These are phyloP conservation scores for Varanus salvator DNA, from an alignment of 2,113 vertebrate species.

Conservation along the genomic window DNA sequence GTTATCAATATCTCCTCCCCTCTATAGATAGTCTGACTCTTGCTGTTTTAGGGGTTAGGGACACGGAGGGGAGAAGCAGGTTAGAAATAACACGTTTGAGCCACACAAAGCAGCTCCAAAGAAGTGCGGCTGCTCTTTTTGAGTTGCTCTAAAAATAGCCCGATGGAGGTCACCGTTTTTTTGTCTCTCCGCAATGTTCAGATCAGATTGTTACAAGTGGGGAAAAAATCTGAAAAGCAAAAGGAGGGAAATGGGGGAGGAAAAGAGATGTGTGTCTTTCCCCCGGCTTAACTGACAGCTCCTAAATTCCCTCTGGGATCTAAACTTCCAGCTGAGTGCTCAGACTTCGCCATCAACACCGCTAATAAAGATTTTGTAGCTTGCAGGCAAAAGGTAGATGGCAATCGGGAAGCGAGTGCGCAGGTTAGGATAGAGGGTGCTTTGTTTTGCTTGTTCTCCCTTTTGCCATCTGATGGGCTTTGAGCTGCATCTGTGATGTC, in stretches of 20 bases:
- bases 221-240: not conserved
- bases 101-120: constrained; percentile 43
- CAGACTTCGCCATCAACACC: constrained; percentile 7
- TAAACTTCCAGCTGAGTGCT: constrained; percentile 43
- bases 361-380: not conserved
- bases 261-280: not conserved
- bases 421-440: constrained; percentile 21
- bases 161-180: constrained; percentile 33
- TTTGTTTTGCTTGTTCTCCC: accelerated
- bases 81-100: constrained; percentile 25
- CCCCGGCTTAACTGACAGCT: constrained; percentile 12
- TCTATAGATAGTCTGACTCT: accelerated
- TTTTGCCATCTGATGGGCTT: not conserved
- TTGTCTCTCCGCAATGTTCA: constrained; percentile 27
- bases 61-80: not conserved
- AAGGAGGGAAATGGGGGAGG: not conserved
- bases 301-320: constrained; percentile 20
- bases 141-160: constrained; percentile 59
- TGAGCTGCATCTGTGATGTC: not conserved
- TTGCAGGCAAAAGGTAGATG: not conserved
- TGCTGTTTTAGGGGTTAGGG: constrained; percentile 24
- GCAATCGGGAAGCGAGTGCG: constrained; percentile 25
- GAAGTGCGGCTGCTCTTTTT: constrained; percentile 53
- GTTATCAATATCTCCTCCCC: accelerated
- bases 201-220: constrained; percentile 39